Evolutionary conservation across 2,113 vertebrate genomes (phyloP).

Genomic region (Psittacula cyanocephala): DNA sequence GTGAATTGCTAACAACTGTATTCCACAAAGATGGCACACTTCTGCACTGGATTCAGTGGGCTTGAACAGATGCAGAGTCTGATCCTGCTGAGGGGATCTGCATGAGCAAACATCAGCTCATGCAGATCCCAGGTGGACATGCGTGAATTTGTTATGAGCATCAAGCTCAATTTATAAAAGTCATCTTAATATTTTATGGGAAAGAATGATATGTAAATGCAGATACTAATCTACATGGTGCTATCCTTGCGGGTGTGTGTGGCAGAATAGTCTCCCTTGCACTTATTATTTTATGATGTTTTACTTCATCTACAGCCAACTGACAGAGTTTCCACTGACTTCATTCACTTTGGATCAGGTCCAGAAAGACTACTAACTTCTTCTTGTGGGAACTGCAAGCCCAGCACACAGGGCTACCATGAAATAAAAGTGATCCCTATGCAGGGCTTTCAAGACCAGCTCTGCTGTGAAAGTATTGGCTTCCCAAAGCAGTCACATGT

Average conservation of each 20-base stretch:
- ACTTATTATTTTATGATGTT: not conserved
- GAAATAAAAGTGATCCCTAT: not conserved
- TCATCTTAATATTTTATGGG: not conserved
- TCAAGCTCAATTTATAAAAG: not conserved
- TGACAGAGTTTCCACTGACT: conserved; percentile 4
- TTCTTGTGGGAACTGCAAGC: conserved; percentile 24
- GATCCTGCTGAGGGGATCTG: not conserved
- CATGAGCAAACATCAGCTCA: not conserved
- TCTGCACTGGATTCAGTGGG: not conserved
- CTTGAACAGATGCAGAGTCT: not conserved
- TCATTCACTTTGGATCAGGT: not conserved
- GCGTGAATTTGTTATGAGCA: not conserved
- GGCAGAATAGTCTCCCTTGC: not conserved
- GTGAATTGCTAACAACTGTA: not conserved
- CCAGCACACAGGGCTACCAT: not conserved
- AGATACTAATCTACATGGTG: not conserved
- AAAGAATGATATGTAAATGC: not conserved
- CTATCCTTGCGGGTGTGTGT: not conserved
- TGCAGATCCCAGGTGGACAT: not conserved
- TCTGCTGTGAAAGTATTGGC: not conserved
- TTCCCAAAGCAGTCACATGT: not conserved
- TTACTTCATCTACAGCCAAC: not conserved
- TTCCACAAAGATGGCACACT: not conserved
- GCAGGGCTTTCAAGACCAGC: not conserved
- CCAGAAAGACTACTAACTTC: not conserved